phyloP scores from a whole-genome alignment of 2,113 vertebrate species.

The Parus major region DNA sequence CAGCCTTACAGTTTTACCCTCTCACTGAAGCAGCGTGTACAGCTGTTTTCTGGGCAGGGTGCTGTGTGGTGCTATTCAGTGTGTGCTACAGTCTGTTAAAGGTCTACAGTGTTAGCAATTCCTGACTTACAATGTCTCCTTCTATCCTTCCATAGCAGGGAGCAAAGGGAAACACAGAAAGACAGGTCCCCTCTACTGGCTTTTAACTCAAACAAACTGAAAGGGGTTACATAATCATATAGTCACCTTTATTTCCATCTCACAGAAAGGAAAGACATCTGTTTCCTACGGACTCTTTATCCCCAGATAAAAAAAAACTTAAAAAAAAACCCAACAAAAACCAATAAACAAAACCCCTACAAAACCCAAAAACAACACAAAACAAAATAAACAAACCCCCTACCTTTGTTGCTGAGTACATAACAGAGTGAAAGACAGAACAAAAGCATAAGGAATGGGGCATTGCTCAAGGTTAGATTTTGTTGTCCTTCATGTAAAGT shows the following conservation, averaged over 20 bases:
- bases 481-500: neutral
- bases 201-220: neutral
- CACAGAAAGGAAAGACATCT: neutral
- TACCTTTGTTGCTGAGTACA: neutral
- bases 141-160: neutral
- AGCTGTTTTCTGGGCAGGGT: neutral
- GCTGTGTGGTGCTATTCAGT: too few relatives aligned
- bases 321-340: neutral
- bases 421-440: neutral
- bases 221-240: neutral
- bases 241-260: neutral
- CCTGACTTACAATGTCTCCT: neutral
- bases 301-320: neutral
- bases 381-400: neutral
- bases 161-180: neutral
- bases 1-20: neutral
- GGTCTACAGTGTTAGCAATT: neutral
- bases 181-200: fast-evolving
- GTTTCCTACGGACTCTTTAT: neutral
- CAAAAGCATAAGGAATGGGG: neutral
- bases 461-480: neutral
- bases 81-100: fast-evolving
- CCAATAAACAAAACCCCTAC: neutral
- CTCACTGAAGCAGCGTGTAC: neutral
- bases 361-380: neutral